A percentile compares a stretch with the other conserved stretches of the same genome.
Conservation (phyloP, 2,797 vertebrate species). For the Crax fasciolata region DNA sequence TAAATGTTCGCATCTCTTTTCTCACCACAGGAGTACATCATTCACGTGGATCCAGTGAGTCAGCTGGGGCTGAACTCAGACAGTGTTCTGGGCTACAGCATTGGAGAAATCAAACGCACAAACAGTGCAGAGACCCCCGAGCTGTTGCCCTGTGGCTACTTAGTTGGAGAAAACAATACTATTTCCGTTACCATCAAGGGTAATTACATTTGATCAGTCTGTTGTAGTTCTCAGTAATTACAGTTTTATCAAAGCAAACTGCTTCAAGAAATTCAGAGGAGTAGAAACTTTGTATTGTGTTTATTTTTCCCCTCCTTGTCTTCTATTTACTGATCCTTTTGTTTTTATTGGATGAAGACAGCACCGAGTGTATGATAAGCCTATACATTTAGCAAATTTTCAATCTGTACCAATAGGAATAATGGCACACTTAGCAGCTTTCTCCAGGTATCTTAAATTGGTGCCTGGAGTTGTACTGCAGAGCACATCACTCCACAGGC, state of each 20-base stretch:
- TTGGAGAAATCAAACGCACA: conserved; percentile 91
- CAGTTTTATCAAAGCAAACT: not conserved
- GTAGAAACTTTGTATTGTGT: not conserved
- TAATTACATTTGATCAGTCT: conserved; percentile 52
- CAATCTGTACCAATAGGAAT: not conserved
- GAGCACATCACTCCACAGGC: not conserved
- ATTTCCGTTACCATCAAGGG: conserved; percentile 95
- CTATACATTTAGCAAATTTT: not conserved
- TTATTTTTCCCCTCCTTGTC: not conserved
- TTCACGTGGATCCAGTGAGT: conserved; percentile 92
- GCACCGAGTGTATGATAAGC: not conserved
- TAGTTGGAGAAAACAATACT: conserved; percentile 96
- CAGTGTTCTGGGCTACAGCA: conserved; percentile 94
- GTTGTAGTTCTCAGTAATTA: not conserved
- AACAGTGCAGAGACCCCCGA: conserved; percentile 88
- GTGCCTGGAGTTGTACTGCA: not conserved
- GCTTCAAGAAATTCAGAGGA: not conserved
- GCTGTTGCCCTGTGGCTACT: conserved; percentile 95
- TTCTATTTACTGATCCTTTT: not conserved
- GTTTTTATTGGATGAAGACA: not conserved
- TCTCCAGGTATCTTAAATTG: not conserved
- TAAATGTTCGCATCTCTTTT: not conserved
- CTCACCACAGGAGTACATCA: conserved; percentile 91
- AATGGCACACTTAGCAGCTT: not conserved
- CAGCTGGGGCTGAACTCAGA: conserved; percentile 95